Evolutionary conservation across 2,888 invertebrate species (phyloP).

Genomic region (Penaeus monodon): DNA sequence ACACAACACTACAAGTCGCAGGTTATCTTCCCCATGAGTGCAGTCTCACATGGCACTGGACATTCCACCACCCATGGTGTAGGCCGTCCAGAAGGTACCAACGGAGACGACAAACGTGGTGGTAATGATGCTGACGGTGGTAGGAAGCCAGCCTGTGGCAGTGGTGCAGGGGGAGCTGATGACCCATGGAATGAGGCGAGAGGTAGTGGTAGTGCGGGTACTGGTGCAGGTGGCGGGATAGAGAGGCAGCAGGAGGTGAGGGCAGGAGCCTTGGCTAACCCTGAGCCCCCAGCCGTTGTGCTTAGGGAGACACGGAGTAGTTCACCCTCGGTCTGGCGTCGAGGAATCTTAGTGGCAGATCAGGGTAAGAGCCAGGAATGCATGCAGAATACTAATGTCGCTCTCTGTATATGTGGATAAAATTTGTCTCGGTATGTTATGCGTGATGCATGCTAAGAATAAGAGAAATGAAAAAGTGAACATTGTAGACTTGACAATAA

Average conservation of each 20-base stretch:
- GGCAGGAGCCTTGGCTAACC: no score
- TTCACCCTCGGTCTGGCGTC: slow-evolving; percentile 62
- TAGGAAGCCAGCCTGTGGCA: slow-evolving; percentile 9
- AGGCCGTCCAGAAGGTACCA: not conserved
- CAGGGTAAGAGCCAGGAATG: slow-evolving; percentile 33
- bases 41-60: not conserved
- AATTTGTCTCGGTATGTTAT: not conserved
- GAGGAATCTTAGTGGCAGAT: slow-evolving; percentile 51
- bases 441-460: no score
- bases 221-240: slow-evolving; percentile 20
- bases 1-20: slow-evolving; percentile 24
- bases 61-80: not conserved
- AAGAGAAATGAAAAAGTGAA: no score
- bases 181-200: not conserved
- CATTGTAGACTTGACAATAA: no score
- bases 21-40: slow-evolving; percentile 36
- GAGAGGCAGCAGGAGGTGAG: slow-evolving; percentile 6
- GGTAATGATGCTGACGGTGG: not conserved
- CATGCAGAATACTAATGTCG: no score
- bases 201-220: slow-evolving; percentile 9
- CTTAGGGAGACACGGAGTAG: slow-evolving; percentile 57
- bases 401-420: no score
- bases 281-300: slow-evolving; percentile 34
- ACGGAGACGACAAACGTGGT: not conserved
- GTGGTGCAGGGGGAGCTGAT: slow-evolving; percentile 16